A percentile compares a stretch with the other conserved stretches of the same genome.
Evolutionary conservation across 2,113 vertebrate genomes (phyloP).

Genomic region (Salvelinus alpinus): DNA sequence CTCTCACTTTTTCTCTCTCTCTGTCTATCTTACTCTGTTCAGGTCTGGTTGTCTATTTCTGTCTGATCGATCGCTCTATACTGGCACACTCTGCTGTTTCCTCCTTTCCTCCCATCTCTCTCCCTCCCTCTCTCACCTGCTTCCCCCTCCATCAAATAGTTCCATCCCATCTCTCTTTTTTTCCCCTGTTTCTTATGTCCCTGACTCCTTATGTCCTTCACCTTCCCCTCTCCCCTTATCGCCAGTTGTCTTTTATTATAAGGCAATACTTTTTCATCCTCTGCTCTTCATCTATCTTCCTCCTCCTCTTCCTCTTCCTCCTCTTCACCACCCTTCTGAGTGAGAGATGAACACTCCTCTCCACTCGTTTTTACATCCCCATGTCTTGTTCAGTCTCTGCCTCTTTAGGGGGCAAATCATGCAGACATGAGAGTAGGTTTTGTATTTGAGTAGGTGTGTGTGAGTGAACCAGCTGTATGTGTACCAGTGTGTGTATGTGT

Average conservation of each 20-base stretch:
- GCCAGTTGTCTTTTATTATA: background rate
- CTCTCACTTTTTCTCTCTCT: background rate
- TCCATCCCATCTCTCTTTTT: background rate
- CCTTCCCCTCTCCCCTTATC: slow-evolving; percentile 22
- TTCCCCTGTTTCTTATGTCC: background rate
- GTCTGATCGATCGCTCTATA: slow-evolving; percentile 44
- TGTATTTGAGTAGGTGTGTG: background rate
- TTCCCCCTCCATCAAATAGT: background rate
- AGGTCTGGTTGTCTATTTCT: slow-evolving; percentile 59
- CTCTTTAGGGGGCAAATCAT: slow-evolving; percentile 16
- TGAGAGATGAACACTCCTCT: too few species aligned
- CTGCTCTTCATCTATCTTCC: background rate
- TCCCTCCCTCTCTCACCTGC: background rate
- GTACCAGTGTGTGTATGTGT: background rate
- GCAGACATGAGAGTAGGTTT: background rate
- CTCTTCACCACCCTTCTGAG: background rate
- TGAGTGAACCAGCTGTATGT: background rate
- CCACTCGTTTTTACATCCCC: background rate
- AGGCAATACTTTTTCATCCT: too few species aligned
- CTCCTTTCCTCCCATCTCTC: background rate
- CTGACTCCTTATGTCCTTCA: background rate
- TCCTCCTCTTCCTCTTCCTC: slow-evolving; percentile 24
- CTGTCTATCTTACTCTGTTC: slow-evolving; percentile 21
- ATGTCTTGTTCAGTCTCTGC: background rate
- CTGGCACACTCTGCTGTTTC: background rate